Base-by-base conservation (phyloP, 2,797 vertebrate genomes). In the Molossus molossus region DNA sequence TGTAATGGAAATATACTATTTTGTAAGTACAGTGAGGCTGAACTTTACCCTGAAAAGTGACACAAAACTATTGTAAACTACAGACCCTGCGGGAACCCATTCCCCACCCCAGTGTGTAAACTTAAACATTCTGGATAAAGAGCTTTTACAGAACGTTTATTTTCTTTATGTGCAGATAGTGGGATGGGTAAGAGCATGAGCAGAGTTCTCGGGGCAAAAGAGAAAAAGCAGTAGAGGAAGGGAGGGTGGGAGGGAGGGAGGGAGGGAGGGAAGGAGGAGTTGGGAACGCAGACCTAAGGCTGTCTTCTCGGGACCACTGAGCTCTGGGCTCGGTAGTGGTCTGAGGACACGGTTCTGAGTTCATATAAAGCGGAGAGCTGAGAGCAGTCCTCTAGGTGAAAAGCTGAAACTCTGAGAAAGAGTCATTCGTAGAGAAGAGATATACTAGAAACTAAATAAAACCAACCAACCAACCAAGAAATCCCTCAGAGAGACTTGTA, bases 361-460 rank as follows among this genome's bases (percentile, higher is more conserved):
- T 45, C 50, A 25, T 1, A 25, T 27, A 58, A 25, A n/a, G 12
- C 11, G 5, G 18, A 64, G 12, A 50, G 20, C 14, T 76, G 15
- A 37, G 89, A 64, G 15, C 18, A 79, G 33, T 72, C 2, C 33
- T 48, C 6, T 60, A 7, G 9, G 5, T 17, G n/a, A n/a, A 76
- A n/a, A 69, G 70, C 45, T 40, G 4, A 21, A 77, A 62, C 14
- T 86, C n/a, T 65, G 37, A 14, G 65, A 80, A 75, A 1, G 1
- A 40, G 23, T 25, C 69, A 57, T 72, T 79, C 14, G 73, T 33
- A 20, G 48, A 40, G 14, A 72, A 85, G n/a, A 18, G 5, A 15
- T 80, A 6, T 69, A 10, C 8, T 83, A 87, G 72, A 88, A 89
- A 94, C 4, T 53, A 88, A 85, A 45, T 12, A 27, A 92, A 91